Base-by-base conservation (phyloP, 2,888 invertebrate genomes). In the Acrobeloides nanus region DNA sequence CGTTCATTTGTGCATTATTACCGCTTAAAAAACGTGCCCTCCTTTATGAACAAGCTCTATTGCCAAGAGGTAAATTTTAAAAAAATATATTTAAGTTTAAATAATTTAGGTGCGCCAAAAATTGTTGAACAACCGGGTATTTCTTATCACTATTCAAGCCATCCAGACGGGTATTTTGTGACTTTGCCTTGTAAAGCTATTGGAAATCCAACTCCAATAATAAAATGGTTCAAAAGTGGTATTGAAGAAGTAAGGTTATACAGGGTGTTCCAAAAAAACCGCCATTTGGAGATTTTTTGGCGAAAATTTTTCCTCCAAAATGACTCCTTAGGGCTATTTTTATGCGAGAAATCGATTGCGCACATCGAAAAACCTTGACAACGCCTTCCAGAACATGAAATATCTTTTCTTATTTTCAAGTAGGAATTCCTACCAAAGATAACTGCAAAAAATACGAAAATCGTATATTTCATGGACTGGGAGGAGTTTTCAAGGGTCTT, bases 1-100 rank as follows among this genome's bases (percentile, higher is more conserved):
- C 63, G 7, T 64, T 57, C 56, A 51, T 64, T 29, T 64, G 64
- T 44, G 48, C 51, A 1, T 38, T 64, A 7, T 53, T 57, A 15
- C 49, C 53, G 39, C 48, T 57, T 20, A 58, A 52, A 25, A 49
- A 59, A 4, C 34, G 59, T 17, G 38, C 48, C 21, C 47, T 64
- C 5, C 46, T 63, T 26, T 55, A 62, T 27, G 60, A 64, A 26
- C 63, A 64, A 34, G 54, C 59, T 20, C 29, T 64, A 8, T 24
- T 61, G 15, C 63, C 62, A 1, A 44, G 15, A 15, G 45, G 42
- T 42, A 41, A 6, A 8, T 8, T 39, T 7, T 35, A 39, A n/a
- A 8, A 8, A 6, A 40, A n/a, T 43, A 4, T 44, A 7, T 8
- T 23, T 8, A 4, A 17, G 24, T 38, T 31, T 44, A 10, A 23